Conservation (phyloP, 2,888 invertebrate genomes). For the Nemapogon koenigi region DNA sequence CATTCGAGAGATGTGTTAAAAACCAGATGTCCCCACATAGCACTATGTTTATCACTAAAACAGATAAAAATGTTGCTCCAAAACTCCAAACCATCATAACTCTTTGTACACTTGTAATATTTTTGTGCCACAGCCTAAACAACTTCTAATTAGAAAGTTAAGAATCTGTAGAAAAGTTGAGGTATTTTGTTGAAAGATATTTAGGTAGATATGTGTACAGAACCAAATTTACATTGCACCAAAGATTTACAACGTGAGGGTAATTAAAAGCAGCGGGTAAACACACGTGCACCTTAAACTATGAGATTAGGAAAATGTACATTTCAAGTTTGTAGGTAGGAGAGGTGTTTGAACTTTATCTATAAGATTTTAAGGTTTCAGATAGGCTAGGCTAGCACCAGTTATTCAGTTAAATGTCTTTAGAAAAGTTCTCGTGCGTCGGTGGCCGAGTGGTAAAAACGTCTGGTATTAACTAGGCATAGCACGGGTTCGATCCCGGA, state of each 20-base stretch:
- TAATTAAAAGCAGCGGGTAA: constrained; percentile 31
- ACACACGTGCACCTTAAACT: constrained; percentile 28
- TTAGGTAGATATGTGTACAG: constrained; percentile 27
- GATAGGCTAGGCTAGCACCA: too few species aligned
- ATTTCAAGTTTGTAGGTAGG: too few species aligned
- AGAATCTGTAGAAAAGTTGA: constrained; percentile 13
- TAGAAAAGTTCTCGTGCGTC: too few species aligned
- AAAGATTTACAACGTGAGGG: constrained; percentile 28
- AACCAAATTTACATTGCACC: constrained; percentile 25
- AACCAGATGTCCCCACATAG: constrained; percentile 44
- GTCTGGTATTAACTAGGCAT: too few species aligned
- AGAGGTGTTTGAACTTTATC: too few species aligned
- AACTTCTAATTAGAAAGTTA: too few species aligned
- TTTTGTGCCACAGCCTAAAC: constrained; percentile 15
- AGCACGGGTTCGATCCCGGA: too few species aligned
- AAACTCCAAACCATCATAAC: constrained; percentile 1
- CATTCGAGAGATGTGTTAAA: constrained; percentile 32
- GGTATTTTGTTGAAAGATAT: constrained; percentile 22
- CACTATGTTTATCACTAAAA: constrained; percentile 16
- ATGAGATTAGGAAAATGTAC: too few species aligned
- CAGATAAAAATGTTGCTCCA: constrained; percentile 30
- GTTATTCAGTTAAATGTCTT: too few species aligned
- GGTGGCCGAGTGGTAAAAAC: too few species aligned
- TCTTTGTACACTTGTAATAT: constrained; percentile 7
- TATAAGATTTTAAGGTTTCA: too few species aligned